phyloP scores from a whole-genome alignment of 2,888 invertebrate species.

The Clanis bilineata region DNA sequence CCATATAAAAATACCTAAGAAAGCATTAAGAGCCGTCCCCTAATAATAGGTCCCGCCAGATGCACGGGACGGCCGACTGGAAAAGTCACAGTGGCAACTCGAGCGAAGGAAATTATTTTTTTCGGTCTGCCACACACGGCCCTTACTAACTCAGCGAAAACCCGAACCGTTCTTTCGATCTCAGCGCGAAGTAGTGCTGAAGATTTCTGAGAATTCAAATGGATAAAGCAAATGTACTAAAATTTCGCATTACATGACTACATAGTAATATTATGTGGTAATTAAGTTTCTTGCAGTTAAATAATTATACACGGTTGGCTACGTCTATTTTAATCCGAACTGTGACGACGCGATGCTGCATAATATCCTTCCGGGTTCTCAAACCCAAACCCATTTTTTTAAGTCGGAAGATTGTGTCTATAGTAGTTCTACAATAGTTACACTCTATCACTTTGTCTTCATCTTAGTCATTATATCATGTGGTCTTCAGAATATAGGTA shows the following conservation, averaged over 20 bases:
- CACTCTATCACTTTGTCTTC: too few species aligned
- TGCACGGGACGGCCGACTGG: constrained; percentile 79
- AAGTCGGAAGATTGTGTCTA: too few species aligned
- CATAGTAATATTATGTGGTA: not conserved
- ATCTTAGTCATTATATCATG: too few species aligned
- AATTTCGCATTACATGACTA: not conserved
- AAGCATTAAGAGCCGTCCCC: constrained; percentile 79
- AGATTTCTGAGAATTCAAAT: not conserved
- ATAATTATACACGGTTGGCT: not conserved
- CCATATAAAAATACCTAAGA: constrained; percentile 80
- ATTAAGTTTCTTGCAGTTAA: not conserved
- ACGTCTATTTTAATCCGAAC: constrained; percentile 2
- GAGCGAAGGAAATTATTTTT: constrained; percentile 80
- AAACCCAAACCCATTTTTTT: too few species aligned
- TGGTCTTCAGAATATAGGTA: too few species aligned
- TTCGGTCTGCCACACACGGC: constrained; percentile 81
- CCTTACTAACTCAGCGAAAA: constrained; percentile 76
- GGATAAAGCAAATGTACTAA: not conserved
- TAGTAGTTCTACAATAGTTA: too few species aligned
- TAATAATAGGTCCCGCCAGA: constrained; percentile 81
- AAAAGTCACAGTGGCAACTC: constrained; percentile 79
- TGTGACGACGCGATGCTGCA: not conserved
- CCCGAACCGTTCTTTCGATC: constrained; percentile 56
- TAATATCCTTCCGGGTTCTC: not conserved
- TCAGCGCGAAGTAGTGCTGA: not conserved